phyloP scores from a whole-genome alignment of 2,888 invertebrate species.

The Drosophila infuscata region DNA sequence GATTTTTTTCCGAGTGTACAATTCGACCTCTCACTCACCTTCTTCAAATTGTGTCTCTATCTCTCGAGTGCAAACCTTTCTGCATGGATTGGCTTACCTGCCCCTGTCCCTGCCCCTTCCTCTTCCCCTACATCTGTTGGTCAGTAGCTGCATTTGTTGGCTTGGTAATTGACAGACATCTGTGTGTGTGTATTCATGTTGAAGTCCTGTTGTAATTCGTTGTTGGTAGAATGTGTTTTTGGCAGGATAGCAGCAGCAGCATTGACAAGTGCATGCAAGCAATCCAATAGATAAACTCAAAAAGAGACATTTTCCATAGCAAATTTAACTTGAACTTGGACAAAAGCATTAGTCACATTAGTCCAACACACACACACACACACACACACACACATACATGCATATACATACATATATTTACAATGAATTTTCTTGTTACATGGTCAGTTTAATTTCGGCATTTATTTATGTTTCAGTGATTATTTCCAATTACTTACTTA shows the following conservation, averaged over 20 bases:
- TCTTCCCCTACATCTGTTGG: neutral
- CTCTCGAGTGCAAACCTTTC: neutral
- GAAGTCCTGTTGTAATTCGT: neutral
- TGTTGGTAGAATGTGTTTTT: constrained; percentile 5
- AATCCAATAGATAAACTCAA: neutral
- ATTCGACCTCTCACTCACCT: neutral
- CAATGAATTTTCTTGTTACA: neutral
- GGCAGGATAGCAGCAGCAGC: constrained; percentile 11
- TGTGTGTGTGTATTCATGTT: constrained; percentile 5
- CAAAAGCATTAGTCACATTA: neutral
- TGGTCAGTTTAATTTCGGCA: constrained; percentile 3
- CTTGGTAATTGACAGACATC: constrained; percentile 45
- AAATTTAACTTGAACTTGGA: constrained; percentile 3
- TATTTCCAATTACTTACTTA: neutral
- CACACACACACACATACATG: neutral
- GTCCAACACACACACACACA: neutral
- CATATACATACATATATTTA: neutral
- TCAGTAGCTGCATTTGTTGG: constrained; percentile 31
- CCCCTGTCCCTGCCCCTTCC: neutral
- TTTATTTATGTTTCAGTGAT: neutral
- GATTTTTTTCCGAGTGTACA: neutral
- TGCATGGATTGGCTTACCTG: neutral
- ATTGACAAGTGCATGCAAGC: constrained; percentile 7
- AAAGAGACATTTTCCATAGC: neutral
- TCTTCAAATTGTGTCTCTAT: neutral